Evolutionary conservation across 2,888 invertebrate species (phyloP).

Genomic region (Liodrosophila aerea): DNA sequence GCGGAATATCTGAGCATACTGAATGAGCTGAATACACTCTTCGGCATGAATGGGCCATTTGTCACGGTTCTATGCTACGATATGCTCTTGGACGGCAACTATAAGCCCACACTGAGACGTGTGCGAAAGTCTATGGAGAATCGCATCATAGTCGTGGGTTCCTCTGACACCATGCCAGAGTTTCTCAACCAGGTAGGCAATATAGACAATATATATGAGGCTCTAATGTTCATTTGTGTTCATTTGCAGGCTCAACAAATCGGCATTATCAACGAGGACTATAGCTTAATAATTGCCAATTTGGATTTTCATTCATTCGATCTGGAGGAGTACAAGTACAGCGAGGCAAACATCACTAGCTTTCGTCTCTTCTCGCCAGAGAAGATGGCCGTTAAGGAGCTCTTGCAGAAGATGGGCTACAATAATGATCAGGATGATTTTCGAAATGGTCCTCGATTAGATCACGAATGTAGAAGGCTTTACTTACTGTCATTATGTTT

Average conservation of each 20-base stretch:
- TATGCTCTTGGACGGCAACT: slow-evolving; percentile 87
- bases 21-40: slow-evolving; percentile 88
- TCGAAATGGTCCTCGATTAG: slow-evolving; percentile 64
- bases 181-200: slow-evolving; percentile 83
- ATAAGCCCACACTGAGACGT: slow-evolving; percentile 86
- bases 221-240: too few species aligned
- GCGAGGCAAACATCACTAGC: slow-evolving; percentile 92
- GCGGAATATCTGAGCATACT: slow-evolving; percentile 86
- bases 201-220: too few species aligned
- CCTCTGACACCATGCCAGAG: slow-evolving; percentile 84
- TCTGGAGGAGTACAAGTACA: slow-evolving; percentile 89
- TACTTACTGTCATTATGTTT: neutral
- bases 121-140: slow-evolving; percentile 87
- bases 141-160: slow-evolving; percentile 89
- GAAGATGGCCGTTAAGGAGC: slow-evolving; percentile 83
- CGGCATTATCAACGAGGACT: slow-evolving; percentile 97
- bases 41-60: slow-evolving; percentile 84
- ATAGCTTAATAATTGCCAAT: slow-evolving; percentile 90
- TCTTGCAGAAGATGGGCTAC: slow-evolving; percentile 69
- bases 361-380: slow-evolving; percentile 86
- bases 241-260: slow-evolving; percentile 92
- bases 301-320: slow-evolving; percentile 88
- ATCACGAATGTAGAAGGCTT: neutral
- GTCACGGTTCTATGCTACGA: slow-evolving; percentile 86
- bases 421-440: slow-evolving; percentile 61